These are phyloP conservation scores for Ochotona princeps DNA, from an alignment of 2,113 vertebrate genomes.

Conservation along the genomic window DNA sequence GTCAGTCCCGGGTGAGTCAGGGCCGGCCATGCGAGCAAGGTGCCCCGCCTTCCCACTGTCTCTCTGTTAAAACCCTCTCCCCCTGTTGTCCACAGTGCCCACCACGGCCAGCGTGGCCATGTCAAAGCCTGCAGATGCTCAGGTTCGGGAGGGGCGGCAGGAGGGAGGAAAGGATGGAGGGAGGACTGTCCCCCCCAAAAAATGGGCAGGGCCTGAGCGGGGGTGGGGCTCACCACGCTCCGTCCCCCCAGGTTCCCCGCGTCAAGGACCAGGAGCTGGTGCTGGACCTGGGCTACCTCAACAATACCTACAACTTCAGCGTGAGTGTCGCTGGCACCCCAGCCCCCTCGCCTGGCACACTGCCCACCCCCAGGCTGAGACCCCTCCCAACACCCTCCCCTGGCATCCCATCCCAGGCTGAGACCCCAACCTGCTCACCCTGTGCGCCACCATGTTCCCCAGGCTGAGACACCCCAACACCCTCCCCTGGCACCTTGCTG, in stretches of 20 bases:
- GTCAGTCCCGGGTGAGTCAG: constrained; percentile 46
- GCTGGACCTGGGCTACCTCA: constrained; percentile 78
- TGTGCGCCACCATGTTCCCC: no score
- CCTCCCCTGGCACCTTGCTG: no score
- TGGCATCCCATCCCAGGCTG: no score
- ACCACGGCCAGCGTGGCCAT: not conserved
- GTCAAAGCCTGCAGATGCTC: not conserved
- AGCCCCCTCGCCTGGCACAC: accelerated
- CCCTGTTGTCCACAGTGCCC: not conserved
- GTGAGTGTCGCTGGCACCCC: constrained; percentile 76
- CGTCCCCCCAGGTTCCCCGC: constrained; percentile 64
- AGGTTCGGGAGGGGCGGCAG: constrained; percentile 5
- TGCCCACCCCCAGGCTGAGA: not conserved
- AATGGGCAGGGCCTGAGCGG: no score
- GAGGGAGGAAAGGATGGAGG: not conserved
- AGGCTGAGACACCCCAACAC: no score
- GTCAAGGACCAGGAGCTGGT: constrained; percentile 47
- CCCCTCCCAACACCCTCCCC: no score
- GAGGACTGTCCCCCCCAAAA: not conserved
- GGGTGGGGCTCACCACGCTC: no score
- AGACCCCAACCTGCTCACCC: no score
- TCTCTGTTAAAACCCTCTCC: not conserved
- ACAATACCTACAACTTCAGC: constrained; percentile 87
- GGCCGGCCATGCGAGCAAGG: accelerated
- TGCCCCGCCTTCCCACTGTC: accelerated